Conservation (phyloP, 1,140 invertebrate species). For the Pomacea maculata region DNA sequence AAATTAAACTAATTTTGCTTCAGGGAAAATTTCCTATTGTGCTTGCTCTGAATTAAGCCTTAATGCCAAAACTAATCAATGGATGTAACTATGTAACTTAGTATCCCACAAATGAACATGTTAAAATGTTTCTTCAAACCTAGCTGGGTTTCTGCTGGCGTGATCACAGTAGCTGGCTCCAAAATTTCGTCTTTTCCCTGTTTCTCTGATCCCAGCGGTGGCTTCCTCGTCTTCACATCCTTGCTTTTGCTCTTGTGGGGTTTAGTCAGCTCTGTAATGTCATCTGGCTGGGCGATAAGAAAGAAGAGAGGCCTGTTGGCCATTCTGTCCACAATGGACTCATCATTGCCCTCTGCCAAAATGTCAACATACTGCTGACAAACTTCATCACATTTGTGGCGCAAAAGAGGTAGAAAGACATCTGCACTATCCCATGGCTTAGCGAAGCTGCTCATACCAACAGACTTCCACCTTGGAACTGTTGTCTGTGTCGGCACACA, state of each 20-base stretch:
- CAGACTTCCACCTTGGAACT: background rate
- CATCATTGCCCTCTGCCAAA: conserved; percentile 70
- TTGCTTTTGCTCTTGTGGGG: conserved; percentile 1
- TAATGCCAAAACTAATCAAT: too few relatives aligned
- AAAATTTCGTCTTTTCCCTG: background rate
- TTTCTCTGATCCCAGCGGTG: background rate
- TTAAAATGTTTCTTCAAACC: too few relatives aligned
- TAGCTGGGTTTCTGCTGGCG: background rate
- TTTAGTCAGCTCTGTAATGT: conserved; percentile 68
- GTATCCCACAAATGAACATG: too few relatives aligned
- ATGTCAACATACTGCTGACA: conserved; percentile 75
- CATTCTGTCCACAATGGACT: conserved; percentile 70
- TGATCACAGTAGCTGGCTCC: conserved; percentile 3
- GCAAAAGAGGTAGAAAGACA: conserved; percentile 30
- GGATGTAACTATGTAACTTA: too few relatives aligned
- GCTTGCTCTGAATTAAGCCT: too few relatives aligned
- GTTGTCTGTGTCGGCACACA: too few relatives aligned
- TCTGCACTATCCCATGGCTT: conserved; percentile 19
- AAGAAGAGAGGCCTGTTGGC: conserved; percentile 74
- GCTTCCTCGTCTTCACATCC: background rate
- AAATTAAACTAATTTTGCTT: too few relatives aligned
- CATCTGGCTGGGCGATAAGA: conserved; percentile 73
- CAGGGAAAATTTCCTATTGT: too few relatives aligned
- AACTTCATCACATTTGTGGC: conserved; percentile 70
- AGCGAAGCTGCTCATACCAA: conserved; percentile 1